A percentile compares a stretch with the other conserved stretches of the same genome.
Evolutionary conservation across 2,888 invertebrate genomes (phyloP).

Genomic region (Xestia xanthographa): DNA sequence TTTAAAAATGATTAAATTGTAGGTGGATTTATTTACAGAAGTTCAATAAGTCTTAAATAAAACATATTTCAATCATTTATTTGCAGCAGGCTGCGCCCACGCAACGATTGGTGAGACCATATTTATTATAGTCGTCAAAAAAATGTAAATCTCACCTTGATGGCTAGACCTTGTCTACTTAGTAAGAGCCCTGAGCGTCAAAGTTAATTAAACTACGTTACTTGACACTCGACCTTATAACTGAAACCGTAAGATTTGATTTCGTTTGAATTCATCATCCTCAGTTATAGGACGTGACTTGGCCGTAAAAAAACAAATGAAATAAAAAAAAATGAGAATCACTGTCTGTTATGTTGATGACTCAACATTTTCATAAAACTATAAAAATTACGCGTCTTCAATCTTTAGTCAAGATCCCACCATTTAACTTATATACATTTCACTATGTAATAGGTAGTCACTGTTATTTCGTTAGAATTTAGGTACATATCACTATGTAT

Average conservation of each 20-base stretch:
- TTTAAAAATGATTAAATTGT: neutral
- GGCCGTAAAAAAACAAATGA: conserved; percentile 18
- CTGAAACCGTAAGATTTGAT: neutral
- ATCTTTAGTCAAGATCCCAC: conserved; percentile 61
- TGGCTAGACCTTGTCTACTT: conserved; percentile 30
- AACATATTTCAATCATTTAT: neutral
- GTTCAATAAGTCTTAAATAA: neutral
- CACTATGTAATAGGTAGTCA: conserved; percentile 21
- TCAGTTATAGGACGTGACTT: conserved; percentile 25
- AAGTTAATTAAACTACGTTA: conserved; percentile 33
- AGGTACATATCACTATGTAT: conserved; percentile 6
- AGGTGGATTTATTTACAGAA: neutral
- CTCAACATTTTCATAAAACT: conserved; percentile 28
- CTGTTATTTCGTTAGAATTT: conserved; percentile 32
- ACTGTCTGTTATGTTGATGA: conserved; percentile 28
- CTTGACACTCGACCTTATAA: conserved; percentile 24
- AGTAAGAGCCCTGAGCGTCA: conserved; percentile 17
- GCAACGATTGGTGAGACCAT: conserved; percentile 11
- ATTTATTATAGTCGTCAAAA: conserved; percentile 14
- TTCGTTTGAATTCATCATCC: neutral
- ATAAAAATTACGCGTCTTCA: conserved; percentile 36
- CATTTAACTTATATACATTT: conserved; percentile 49
- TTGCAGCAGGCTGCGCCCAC: conserved; percentile 6
- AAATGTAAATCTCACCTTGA: conserved; percentile 40
- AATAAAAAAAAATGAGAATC: neutral